Evolutionary conservation across 2,113 vertebrate species (phyloP), one percentile per base, ranked within the genome.

Genomic region (Octodon degus): DNA sequence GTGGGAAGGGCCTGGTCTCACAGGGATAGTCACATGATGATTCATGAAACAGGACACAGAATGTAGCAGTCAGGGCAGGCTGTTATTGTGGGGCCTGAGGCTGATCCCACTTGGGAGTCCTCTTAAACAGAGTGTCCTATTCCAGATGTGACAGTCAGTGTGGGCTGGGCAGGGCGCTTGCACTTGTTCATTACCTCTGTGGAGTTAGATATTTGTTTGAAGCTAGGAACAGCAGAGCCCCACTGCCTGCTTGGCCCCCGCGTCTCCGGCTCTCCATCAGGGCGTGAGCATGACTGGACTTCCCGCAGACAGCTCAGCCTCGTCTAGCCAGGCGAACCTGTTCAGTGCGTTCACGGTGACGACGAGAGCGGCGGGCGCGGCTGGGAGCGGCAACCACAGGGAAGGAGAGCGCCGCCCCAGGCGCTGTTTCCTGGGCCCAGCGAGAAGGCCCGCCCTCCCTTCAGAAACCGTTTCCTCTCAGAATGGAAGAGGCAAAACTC

Each of bases 241-340:
- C 8, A 17, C 55, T 58, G 32, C 90, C 93, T 76, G 47, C 24
- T 5, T 40, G 82, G 85, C 58, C 58, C 17, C 53, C 7, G 83
- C 70, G 86, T 94, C 84, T 53, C 86, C 3, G 0, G 17, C 47
- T 63, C 68, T 89, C 12, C 1, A 19, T 1, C 7, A 16, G 95
- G 97, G 96, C 24, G 32, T 55, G 89, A 95, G 81, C 91, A 34
- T 97, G 98, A 90, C 96, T 90, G 0, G 91, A 95, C 86, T 87
- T 97, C 98, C 97, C 95, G 5, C 40, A 0, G 4, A 97, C 95
- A 77, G 91, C 97, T 97, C 97, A 97, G 97, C 96, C 16, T 96
- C 0, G 97, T 98, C 98, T 98, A 84, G 97, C 95, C 97, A 77
- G 97, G 68, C 8, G 8, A 96, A 95, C 97, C 97, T 98, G 96